Conservation (phyloP, 2,888 invertebrate species). For the Eudasyphora cyanicolor region DNA sequence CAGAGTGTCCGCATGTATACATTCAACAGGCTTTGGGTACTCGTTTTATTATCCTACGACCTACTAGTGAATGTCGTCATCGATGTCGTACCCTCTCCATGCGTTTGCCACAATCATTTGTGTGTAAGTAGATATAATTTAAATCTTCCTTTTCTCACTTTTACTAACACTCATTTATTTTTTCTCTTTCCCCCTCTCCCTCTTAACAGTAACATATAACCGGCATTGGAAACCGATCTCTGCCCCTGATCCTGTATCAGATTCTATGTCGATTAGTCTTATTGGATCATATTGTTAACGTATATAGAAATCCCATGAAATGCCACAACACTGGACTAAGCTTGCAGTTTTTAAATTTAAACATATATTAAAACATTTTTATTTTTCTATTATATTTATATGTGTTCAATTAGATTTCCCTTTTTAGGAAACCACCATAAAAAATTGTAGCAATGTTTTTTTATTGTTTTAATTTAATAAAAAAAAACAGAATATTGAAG, state of each 20-base stretch:
- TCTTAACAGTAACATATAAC: slow-evolving; percentile 89
- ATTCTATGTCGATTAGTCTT: slow-evolving; percentile 83
- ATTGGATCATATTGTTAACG: slow-evolving; percentile 85
- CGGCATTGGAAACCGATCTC: slow-evolving; percentile 89
- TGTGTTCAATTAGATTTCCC: neutral
- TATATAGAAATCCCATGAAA: neutral
- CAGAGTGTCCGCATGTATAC: slow-evolving; percentile 91
- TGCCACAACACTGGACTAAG: neutral
- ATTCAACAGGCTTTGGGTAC: slow-evolving; percentile 87
- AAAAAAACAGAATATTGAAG: neutral
- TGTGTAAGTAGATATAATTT: slow-evolving; percentile 84
- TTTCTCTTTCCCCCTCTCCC: slow-evolving; percentile 72
- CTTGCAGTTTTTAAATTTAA: neutral
- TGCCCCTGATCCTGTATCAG: slow-evolving; percentile 83
- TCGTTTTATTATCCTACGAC: slow-evolving; percentile 86
- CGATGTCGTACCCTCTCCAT: slow-evolving; percentile 87
- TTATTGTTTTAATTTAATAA: neutral
- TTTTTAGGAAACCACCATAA: neutral
- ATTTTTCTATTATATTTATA: neutral
- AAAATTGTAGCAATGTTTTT: neutral
- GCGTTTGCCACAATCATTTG: slow-evolving; percentile 86
- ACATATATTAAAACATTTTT: neutral
- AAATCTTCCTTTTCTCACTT: neutral
- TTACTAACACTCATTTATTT: slow-evolving; percentile 24
- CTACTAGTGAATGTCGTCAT: slow-evolving; percentile 88